Base-by-base conservation (phyloP, 2,797 vertebrate species). In the Tadarida brasiliensis region DNA sequence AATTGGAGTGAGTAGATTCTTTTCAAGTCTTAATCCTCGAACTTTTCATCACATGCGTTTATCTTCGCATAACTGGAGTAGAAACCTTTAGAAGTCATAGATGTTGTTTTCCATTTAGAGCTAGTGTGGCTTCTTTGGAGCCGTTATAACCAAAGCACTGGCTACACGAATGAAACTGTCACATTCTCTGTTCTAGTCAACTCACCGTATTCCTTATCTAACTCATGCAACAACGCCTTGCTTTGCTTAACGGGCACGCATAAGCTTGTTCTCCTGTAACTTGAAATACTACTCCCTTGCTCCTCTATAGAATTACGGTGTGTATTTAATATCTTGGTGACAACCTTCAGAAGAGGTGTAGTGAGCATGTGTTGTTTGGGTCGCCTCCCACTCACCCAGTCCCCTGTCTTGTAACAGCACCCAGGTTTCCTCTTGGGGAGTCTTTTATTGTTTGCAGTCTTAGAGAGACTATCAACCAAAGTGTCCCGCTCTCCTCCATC, bases 81-180 rank as follows among this genome's bases (percentile, higher is more conserved):
- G 81, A 87, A 67, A 81, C 30, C 74, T 80, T 93, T 51, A 76
- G 63, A 51, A 70, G 61, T 83, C 56, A 57, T 22, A 61, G 26
- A 82, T 22, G 51, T 44, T 67, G 76, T 33, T 89, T 83, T 83
- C 70, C 87, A 85, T 67, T 82, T 76, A 30, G 94, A 94, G 68
- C 65, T 30, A 63, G 63, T 4, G 0, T 76, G 28, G 39, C 24
- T 77, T 94, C 47, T 78, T 54, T 26, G 49, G n/a, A 26, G 89
- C 88, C 15, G 87, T 74, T 84, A 44, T 76, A 80, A 59, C 33
- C 33, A 73, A 80, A 63, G 83, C 9, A 28, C 68, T 28, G 22
- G 35, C 71, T 84, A 77, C 47, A 84, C 10, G 82, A 65, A 57
- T 9, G 35, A 35, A 86, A 39, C 0, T 17, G 39, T 61, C 28